Evolutionary conservation across 2,888 invertebrate species (phyloP).

Genomic region (Magallana nippona): DNA sequence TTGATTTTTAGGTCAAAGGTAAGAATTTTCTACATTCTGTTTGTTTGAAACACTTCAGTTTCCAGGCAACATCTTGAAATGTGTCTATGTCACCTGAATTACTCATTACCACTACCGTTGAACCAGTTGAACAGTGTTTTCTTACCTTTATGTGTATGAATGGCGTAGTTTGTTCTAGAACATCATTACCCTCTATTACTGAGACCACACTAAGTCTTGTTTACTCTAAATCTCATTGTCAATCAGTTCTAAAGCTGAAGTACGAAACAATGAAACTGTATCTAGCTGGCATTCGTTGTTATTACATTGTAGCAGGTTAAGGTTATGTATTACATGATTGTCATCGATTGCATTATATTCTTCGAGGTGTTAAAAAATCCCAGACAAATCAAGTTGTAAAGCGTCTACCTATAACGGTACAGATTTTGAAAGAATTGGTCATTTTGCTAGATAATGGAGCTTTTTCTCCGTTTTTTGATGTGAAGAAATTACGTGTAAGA

Average conservation of each 20-base stretch:
- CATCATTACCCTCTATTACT: background rate
- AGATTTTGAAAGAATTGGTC: constrained; percentile 4
- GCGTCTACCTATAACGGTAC: constrained; percentile 37
- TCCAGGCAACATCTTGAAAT: too few relatives aligned
- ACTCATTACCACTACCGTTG: too few relatives aligned
- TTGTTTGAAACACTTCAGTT: too few relatives aligned
- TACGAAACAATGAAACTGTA: background rate
- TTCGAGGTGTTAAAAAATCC: constrained; percentile 12
- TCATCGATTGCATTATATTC: background rate
- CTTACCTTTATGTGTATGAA: background rate
- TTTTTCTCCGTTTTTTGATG: constrained; percentile 41
- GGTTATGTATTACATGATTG: background rate
- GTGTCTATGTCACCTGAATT: too few relatives aligned
- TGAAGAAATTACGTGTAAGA: constrained; percentile 44
- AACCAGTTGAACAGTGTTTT: background rate
- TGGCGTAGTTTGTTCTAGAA: background rate
- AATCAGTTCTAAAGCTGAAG: background rate
- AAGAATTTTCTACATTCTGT: too few relatives aligned
- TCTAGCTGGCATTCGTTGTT: constrained; percentile 35
- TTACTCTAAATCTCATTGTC: constrained; percentile 38
- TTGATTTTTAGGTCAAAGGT: too few relatives aligned
- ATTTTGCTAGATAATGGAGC: background rate
- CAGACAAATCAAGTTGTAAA: background rate
- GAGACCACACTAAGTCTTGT: constrained; percentile 17
- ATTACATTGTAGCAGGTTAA: background rate